Evolutionary conservation across 2,888 invertebrate species (phyloP).

Genomic region (Platynereis dumerilii): DNA sequence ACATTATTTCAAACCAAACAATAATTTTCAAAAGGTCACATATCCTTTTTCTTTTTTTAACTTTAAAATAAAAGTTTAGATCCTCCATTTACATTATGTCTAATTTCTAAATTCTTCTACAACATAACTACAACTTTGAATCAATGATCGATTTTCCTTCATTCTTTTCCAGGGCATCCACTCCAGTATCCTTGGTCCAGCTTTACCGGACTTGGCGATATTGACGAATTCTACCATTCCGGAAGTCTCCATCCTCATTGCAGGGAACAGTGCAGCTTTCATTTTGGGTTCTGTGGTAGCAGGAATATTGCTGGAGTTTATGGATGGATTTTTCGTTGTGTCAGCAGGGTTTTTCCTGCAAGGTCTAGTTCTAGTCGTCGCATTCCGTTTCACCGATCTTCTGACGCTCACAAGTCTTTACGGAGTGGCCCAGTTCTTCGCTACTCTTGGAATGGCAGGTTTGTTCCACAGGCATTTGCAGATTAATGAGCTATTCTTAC

Average conservation of each 20-base stretch:
- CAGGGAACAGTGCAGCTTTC: constrained; percentile 8
- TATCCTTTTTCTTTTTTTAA: no score
- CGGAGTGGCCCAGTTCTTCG: not conserved
- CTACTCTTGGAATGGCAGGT: constrained; percentile 1
- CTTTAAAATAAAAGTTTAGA: no score
- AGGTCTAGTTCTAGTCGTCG: not conserved
- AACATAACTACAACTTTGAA: no score
- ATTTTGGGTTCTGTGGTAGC: constrained; percentile 14
- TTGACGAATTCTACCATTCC: constrained; percentile 19
- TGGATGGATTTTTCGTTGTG: constrained; percentile 3
- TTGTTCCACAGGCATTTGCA: no score
- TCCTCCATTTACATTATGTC: no score
- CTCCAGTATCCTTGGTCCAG: constrained; percentile 12
- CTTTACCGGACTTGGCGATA: constrained; percentile 17
- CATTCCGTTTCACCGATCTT: not conserved
- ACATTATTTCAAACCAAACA: no score
- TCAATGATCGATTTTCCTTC: no score
- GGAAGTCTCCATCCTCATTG: constrained; percentile 6
- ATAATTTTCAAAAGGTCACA: no score
- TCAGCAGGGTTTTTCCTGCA: not conserved
- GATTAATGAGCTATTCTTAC: no score
- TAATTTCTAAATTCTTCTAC: no score
- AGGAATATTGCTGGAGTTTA: constrained; percentile 11
- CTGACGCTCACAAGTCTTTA: not conserved
- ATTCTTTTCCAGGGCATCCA: constrained; percentile 15